Base-by-base conservation (phyloP, 2,113 vertebrate genomes). In the Myrmophylax atrothorax region DNA sequence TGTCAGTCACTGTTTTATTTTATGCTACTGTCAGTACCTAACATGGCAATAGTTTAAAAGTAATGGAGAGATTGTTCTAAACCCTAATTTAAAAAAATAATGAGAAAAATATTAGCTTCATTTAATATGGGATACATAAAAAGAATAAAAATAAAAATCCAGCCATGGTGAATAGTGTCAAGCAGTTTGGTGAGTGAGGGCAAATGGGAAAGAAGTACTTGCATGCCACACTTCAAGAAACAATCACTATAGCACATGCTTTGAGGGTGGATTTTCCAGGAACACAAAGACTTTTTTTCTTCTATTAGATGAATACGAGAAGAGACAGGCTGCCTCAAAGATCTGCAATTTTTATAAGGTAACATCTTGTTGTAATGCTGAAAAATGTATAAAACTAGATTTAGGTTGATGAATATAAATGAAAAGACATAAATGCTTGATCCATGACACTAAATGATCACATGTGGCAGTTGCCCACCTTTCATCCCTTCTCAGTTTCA, bases 341-440 rank as follows among this genome's bases (percentile, higher is more conserved):
- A 68, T 89, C 49, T 94, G 42, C 46, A 90, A 40, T 68, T 95
- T 93, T 97, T 92, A 68, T 59, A 67, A 86, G 56, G 28, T 63
- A 92, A 62, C 12, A 19, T 87, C 89, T 82, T 86, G 35, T 75
- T 90, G 60, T 53, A 92, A 59, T 56, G 46, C 7, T 86, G 35
- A 25, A 53, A 80, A 90, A 83, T 53, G 28, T 85, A 82, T 84
- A 79, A 89, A 87, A 47, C 9, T 46, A 19, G 13, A 44, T 90
- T 93, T 86, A 92, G 12, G 49, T 49, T 78, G 56, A 64, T 49
- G 35, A 78, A 68, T 78, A 60, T 29, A 80, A 95, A 74, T 80
- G 47, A 86, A 93, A 94, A 81, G 50, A 84, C 24, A 59, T 29
- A 37, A 67, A 81, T 88, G 25, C 55, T 90, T 91, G 72, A 81